Base-by-base conservation (phyloP, 30 jellyfish, hydroid and myxozoan species). In the Turritopsis dohrnii region DNA sequence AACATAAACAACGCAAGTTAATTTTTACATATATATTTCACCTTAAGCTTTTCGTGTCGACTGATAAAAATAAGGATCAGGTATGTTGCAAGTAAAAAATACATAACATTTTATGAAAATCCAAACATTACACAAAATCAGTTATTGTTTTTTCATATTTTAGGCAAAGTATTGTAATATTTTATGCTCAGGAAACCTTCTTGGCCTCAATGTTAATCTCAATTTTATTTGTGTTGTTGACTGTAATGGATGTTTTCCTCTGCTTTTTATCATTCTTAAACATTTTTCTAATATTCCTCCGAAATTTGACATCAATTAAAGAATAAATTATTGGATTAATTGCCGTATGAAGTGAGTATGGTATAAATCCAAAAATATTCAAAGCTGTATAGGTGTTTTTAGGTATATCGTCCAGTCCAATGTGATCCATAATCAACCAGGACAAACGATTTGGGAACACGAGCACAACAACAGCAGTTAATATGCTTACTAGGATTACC, bases 291-390 rank as follows among this genome's bases (percentile, higher is more conserved):
- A 74, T 13, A 17, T 74, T 26, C 65, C 13, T 74, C 9, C 60
- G 83, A 29, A 74, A 74, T 74, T 41, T 74, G 60, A 22, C 65
- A 74, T 74, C 83, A n/a, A 74, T 23, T 9, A 74, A 19, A 26
- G 83, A 74, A 24, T 74, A 74, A 9, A 74, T 20, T 9, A 74
- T 74, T 24, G 83, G 83, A 74, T 74, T 74, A 7, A 74, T 26
- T 1, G 83, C 83, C 21, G 41, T 41, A 41, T 74, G 83, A 3
- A 74, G 9, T 23, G 65, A 26, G 71, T 74, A 74, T 8, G 83
- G 83, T 74, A 74, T 26, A 29, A 26, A 74, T 9, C 65, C 54
- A 29, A 74, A 27, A 24, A 74, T 22, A 21, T n/a, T 26, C 83
- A 27, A 29, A 16, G 26, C 65, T 26, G 16, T 23, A 21, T 29